Evolutionary conservation across 2,888 invertebrate species (phyloP).

Genomic region (Schizotus pectinicornis): DNA sequence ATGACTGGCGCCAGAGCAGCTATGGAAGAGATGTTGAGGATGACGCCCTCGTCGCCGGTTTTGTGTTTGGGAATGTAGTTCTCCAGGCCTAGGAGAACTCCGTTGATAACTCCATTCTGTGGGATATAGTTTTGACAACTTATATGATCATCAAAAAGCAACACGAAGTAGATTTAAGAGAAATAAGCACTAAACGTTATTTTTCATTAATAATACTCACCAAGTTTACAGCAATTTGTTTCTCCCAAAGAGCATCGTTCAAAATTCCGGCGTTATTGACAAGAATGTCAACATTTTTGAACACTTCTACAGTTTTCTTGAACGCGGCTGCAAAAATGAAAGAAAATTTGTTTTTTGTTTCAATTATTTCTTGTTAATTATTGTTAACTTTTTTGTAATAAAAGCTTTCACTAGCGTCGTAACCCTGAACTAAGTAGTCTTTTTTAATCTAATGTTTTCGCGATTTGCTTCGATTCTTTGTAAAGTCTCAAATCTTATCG

Average conservation of each 20-base stretch:
- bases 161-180: no score
- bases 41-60: conserved; percentile 9
- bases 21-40: conserved; percentile 19
- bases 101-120: conserved; percentile 26
- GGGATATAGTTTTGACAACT: no score
- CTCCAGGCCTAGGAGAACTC: conserved; percentile 20
- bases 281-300: conserved; percentile 72
- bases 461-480: no score
- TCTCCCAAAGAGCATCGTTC: conserved; percentile 25
- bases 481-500: no score
- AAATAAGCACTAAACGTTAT: no score
- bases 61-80: conserved; percentile 21
- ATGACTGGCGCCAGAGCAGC: conserved; percentile 7
- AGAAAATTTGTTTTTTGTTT: conserved; percentile 22
- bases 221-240: conserved; percentile 26
- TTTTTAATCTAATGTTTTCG: no score
- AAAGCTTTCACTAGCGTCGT: no score
- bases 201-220: conserved; percentile 3
- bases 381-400: no score
- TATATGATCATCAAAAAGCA: no score
- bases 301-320: conserved; percentile 68
- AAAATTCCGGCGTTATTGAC: conserved; percentile 31
- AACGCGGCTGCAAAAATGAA: conserved; percentile 66
- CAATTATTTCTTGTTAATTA: conserved; percentile 19
- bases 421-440: no score